Evolutionary conservation across 1,140 invertebrate species (phyloP).

Genomic region (Pseudachorutes palmiensis): DNA sequence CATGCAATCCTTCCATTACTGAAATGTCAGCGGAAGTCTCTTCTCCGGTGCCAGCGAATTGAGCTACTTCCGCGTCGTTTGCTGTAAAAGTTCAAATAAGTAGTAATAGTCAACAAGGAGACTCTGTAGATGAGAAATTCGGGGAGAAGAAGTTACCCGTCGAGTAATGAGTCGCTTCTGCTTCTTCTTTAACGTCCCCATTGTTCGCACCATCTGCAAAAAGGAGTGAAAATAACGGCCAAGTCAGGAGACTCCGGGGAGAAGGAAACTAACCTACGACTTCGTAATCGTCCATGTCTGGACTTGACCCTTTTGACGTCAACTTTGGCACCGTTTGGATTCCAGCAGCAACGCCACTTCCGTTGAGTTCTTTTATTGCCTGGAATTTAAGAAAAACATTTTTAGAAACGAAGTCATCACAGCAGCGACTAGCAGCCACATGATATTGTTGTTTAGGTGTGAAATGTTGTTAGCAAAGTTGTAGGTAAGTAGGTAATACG

Average conservation of each 20-base stretch:
- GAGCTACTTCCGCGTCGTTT: conserved; percentile 29
- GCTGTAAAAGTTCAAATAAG: not conserved
- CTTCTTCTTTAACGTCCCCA: conserved; percentile 17
- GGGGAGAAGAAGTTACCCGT: conserved; percentile 29
- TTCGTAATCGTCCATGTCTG: conserved; percentile 42
- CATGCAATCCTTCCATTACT: conserved; percentile 37
- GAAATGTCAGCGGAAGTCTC: conserved; percentile 40
- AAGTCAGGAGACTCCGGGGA: not conserved
- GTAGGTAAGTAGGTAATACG: no score
- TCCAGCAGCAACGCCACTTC: conserved; percentile 13
- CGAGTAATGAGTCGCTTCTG: conserved; percentile 25
- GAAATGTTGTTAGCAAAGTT: no score
- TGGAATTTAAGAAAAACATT: not conserved
- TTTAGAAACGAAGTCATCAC: no score
- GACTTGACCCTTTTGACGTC: conserved; percentile 34
- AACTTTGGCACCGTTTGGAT: conserved; percentile 18
- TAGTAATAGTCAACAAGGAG: not conserved
- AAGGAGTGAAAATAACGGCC: no score
- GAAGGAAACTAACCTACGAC: conserved; percentile 38
- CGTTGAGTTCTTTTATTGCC: conserved; percentile 1
- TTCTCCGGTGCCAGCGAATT: conserved; percentile 22
- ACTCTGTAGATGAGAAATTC: no score
- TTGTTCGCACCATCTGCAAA: not conserved
- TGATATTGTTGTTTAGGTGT: no score
- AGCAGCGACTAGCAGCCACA: no score